Evolutionary conservation across 2,888 invertebrate genomes (phyloP).

Genomic region (Colletes collaris): DNA sequence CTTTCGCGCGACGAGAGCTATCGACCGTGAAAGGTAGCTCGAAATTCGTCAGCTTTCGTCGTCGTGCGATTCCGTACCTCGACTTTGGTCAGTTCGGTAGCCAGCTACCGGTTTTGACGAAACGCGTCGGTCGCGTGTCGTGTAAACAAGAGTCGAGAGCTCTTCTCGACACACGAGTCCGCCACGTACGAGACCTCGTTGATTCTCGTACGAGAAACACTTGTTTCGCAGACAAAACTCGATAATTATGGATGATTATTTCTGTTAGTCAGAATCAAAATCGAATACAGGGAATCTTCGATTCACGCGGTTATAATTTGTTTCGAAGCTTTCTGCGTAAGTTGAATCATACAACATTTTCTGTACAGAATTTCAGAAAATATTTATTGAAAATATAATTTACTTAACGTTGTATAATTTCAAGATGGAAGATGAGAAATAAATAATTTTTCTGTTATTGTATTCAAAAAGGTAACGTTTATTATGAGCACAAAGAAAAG

Average conservation of each 20-base stretch:
- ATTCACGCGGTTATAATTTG: too few species aligned
- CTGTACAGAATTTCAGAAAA: too few species aligned
- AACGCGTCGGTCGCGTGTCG: conserved; percentile 9
- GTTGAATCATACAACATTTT: too few species aligned
- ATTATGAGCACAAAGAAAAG: too few species aligned
- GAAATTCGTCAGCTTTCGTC: conserved; percentile 14
- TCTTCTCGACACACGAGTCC: not conserved
- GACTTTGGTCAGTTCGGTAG: not conserved
- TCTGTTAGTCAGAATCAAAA: not conserved
- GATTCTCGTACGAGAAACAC: not conserved
- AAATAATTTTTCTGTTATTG: too few species aligned
- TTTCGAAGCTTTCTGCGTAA: too few species aligned
- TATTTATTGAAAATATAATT: too few species aligned
- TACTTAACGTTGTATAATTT: too few species aligned
- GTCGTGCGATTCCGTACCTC: not conserved
- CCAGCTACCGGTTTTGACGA: conserved; percentile 14
- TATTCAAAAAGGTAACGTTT: too few species aligned
- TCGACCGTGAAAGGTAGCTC: not conserved
- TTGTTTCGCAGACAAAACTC: not conserved
- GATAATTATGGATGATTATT: conserved; percentile 18
- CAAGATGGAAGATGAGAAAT: too few species aligned
- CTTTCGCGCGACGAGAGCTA: not conserved
- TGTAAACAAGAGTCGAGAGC: conserved; percentile 10
- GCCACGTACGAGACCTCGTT: conserved; percentile 3
- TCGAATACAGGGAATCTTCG: too few species aligned